Conservation (phyloP, 2,888 invertebrate species). For the Cylindroiulus punctatus region DNA sequence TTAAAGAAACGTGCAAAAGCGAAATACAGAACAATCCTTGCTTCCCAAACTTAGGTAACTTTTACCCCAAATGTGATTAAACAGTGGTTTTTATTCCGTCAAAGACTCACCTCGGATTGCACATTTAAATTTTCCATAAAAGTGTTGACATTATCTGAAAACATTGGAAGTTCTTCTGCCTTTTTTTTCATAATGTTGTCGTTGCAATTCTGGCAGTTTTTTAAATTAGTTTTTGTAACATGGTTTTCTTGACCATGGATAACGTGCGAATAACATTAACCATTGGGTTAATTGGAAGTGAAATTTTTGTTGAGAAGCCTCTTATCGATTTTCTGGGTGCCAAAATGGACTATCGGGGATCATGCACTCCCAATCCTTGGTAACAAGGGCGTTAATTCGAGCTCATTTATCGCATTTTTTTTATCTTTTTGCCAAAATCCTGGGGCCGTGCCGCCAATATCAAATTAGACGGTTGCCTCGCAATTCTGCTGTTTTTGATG, state of each 20-base stretch:
- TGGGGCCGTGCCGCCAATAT: constrained; percentile 37
- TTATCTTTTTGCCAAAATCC: constrained; percentile 12
- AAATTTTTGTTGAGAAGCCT: neutral
- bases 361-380: neutral
- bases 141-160: too few species aligned
- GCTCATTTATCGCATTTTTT: neutral
- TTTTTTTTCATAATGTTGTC: too few species aligned
- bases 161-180: too few species aligned
- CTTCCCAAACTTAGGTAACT: too few species aligned
- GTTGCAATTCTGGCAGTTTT: too few species aligned
- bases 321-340: constrained; percentile 15
- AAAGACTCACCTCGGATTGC: too few species aligned
- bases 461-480: constrained; percentile 32
- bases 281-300: neutral
- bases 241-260: neutral
- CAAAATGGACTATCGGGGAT: neutral
- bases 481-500: constrained; percentile 44
- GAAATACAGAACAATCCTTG: too few species aligned
- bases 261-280: neutral
- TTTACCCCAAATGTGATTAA: too few species aligned
- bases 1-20: too few species aligned
- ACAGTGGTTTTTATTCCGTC: too few species aligned
- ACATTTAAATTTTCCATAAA: too few species aligned
- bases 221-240: too few species aligned
- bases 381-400: constrained; percentile 39